Percentiles rank a stretch among this genome's conserved stretches.
Conservation (phyloP, 2,797 vertebrate species). For the Sus cebifrons region DNA sequence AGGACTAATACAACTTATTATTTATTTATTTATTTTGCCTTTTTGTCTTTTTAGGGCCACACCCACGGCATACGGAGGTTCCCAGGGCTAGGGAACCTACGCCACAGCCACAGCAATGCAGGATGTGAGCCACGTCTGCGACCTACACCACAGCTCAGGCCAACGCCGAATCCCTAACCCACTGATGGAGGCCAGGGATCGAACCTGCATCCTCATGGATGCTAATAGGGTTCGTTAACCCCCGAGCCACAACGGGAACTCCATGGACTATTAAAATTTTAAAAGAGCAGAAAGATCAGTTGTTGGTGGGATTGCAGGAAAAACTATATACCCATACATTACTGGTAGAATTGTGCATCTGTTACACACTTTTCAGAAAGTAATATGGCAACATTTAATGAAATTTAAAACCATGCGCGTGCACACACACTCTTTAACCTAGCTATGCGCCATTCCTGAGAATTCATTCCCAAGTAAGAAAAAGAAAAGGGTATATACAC, state of each 20-base stretch:
- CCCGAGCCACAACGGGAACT: no score
- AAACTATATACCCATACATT: neutral
- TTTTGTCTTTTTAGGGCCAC: no score
- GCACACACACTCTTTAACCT: neutral
- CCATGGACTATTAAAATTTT: neutral
- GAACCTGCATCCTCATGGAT: no score
- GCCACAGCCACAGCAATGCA: no score
- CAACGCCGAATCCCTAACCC: no score
- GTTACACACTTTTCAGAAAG: constrained; percentile 50
- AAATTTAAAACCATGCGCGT: neutral
- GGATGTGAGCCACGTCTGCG: no score
- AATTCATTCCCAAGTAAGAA: constrained; percentile 39
- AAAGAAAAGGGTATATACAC: neutral
- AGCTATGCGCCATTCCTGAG: neutral
- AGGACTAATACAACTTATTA: neutral
- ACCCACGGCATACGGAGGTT: no score
- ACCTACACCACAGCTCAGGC: no score
- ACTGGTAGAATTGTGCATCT: neutral
- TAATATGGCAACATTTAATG: constrained; percentile 36
- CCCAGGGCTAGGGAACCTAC: no score
- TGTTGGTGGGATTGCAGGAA: neutral
- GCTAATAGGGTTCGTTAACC: no score
- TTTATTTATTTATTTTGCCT: no score
- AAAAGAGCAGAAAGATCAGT: neutral
- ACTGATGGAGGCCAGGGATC: no score